Base-by-base conservation (phyloP, 2,113 vertebrate species). In the Eleginops maclovinus region DNA sequence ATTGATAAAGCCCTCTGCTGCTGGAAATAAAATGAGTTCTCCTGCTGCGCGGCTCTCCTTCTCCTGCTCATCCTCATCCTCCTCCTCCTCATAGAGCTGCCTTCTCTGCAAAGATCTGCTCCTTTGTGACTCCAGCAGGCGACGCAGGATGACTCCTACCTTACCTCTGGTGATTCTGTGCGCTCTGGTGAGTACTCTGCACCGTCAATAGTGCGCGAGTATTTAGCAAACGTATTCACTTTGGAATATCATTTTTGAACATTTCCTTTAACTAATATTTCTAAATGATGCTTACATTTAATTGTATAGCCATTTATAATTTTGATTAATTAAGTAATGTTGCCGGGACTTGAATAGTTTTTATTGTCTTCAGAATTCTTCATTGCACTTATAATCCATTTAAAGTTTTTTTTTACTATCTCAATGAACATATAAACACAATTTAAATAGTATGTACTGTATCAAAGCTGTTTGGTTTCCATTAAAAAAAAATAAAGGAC, bases 101-200 rank as follows among this genome's bases (percentile, higher is more conserved):
- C 41, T 77, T 55, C 72, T 71, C 72, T 63, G 79, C 85, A 56
- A 19, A 71, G 43, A 79, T 75, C 87, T 76, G 71, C 72, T 87
- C 62, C 59, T 76, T 49, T 79, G 84, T 60, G 82, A 88, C 61
- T 88, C 75, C 78, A 71, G 65, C 84, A 70, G 49, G 68, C 68
- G 44, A 83, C 83, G 70, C 88, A 92, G 86, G 84, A 94, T 94
- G 94, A 91, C 89, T 73, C 59, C 89, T 26, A 82, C 87, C 75
- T 58, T 87, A 54, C 54, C 89, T 49, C 87, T 93, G 81, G 76
- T 91, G 87, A 22, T 93, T 76, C 21, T 88, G 73, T 93, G 91
- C 86, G 91, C 91, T 70, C 41, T 89, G 94, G 94, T 95, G 43
- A 95, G 94, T 86, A 54, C 16, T 15, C 51, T 53, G 14, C 44